Evolutionary conservation across 2,797 vertebrate species (phyloP).

Genomic region (Sebastes alutus): DNA sequence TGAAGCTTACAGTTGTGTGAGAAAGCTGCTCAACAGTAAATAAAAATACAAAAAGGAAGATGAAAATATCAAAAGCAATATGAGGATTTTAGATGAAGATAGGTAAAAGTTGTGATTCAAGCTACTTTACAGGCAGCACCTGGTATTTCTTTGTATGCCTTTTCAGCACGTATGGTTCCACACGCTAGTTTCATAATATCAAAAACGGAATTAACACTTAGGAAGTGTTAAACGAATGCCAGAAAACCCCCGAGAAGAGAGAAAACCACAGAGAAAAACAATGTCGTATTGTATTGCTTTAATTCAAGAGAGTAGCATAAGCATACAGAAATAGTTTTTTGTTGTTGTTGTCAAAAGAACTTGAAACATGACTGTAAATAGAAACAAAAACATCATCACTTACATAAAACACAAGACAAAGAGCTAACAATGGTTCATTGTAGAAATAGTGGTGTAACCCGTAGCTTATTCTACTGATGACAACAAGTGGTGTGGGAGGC

Average conservation of each 20-base stretch:
- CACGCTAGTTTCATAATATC: background rate
- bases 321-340: background rate
- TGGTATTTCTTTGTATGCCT: no score
- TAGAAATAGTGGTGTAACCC: background rate
- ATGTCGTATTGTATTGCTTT: constrained; percentile 9
- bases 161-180: background rate
- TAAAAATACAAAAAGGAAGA: background rate
- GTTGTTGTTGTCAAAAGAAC: background rate
- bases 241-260: background rate
- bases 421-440: background rate
- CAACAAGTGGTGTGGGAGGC: constrained; percentile 13
- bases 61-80: background rate
- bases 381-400: background rate
- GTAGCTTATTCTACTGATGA: constrained; percentile 58
- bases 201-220: background rate
- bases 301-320: background rate
- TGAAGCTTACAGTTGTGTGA: background rate
- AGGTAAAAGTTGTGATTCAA: background rate
- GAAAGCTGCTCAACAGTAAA: no score
- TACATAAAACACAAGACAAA: background rate
- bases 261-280: background rate
- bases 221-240: background rate
- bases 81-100: no score
- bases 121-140: no score
- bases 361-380: background rate